Conservation (phyloP, 1,140 invertebrate species). For the Drosophila sucinea region DNA sequence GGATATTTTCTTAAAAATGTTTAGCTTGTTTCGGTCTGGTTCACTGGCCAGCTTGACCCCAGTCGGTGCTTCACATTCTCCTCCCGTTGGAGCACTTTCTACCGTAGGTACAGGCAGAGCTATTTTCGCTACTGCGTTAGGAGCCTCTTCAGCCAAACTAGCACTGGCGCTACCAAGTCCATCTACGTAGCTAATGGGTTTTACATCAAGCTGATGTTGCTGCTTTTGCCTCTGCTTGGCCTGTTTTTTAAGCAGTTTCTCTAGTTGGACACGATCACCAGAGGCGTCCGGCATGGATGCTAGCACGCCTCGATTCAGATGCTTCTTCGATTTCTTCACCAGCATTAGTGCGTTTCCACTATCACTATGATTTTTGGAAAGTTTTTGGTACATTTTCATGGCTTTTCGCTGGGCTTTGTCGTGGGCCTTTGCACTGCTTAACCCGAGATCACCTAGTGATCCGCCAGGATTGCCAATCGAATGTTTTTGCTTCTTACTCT, state of each 20-base stretch:
- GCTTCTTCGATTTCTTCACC: conserved; percentile 51
- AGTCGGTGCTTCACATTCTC: background rate
- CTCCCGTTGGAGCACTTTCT: background rate
- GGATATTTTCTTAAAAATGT: conserved; percentile 92
- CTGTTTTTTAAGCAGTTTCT: conserved; percentile 70
- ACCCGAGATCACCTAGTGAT: conserved; percentile 1
- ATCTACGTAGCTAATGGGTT: conserved; percentile 5
- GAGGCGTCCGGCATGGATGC: conserved; percentile 33
- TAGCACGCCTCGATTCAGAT: conserved; percentile 29
- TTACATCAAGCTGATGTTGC: conserved; percentile 17
- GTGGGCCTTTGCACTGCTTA: conserved; percentile 30
- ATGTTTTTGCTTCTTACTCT: conserved; percentile 50
- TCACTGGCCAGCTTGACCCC: conserved; percentile 87
- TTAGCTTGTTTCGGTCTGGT: conserved; percentile 91
- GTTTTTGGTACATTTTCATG: conserved; percentile 67
- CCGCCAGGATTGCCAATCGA: background rate
- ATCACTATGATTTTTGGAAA: conserved; percentile 40
- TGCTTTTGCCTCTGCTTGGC: conserved; percentile 63
- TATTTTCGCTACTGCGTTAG: background rate
- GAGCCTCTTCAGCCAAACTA: background rate
- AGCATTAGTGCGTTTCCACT: conserved; percentile 4
- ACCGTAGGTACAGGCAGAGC: background rate
- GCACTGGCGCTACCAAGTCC: background rate
- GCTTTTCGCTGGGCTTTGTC: conserved; percentile 64
- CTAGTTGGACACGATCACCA: conserved; percentile 43